Percentiles rank a stretch among this genome's conserved stretches.
Evolutionary conservation across 2,888 invertebrate species (phyloP).

Genomic region (Leucoptera coffeella): DNA sequence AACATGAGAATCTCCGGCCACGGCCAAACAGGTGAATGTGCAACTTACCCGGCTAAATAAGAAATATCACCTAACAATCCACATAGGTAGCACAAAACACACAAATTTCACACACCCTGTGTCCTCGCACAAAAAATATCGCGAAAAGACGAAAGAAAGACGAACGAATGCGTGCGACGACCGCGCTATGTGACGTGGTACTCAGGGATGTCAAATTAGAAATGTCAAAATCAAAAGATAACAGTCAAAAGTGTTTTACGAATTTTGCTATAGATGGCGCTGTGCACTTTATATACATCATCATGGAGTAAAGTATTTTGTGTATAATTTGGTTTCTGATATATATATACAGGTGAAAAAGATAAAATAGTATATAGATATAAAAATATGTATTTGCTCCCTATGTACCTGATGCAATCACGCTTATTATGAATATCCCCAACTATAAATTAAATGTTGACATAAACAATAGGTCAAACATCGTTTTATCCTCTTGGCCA

Average conservation of each 20-base stretch:
- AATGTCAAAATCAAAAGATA: not conserved
- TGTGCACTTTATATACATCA: not conserved
- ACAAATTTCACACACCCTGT: slow-evolving; percentile 50
- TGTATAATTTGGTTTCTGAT: not conserved
- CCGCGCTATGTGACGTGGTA: slow-evolving; percentile 54
- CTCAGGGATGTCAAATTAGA: slow-evolving; percentile 19
- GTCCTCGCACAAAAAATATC: slow-evolving; percentile 48
- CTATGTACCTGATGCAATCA: too few relatives aligned
- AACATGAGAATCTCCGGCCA: too few relatives aligned
- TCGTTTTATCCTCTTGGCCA: too few relatives aligned
- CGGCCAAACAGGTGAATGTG: not conserved
- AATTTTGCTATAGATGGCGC: not conserved
- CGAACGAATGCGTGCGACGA: too few relatives aligned
- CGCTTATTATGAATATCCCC: too few relatives aligned
- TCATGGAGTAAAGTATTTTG: not conserved
- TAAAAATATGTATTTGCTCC: too few relatives aligned
- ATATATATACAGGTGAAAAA: too few relatives aligned
- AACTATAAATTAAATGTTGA: too few relatives aligned
- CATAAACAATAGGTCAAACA: too few relatives aligned
- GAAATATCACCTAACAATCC: slow-evolving; percentile 51
- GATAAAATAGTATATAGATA: too few relatives aligned
- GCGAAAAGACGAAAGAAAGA: slow-evolving; percentile 28
- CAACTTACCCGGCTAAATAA: slow-evolving; percentile 39
- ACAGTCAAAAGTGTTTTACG: not conserved
- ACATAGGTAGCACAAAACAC: slow-evolving; percentile 54